Percentiles rank a stretch among this genome's conserved stretches.
Conservation (phyloP, 2,888 invertebrate species). For the Congeria kusceri region DNA sequence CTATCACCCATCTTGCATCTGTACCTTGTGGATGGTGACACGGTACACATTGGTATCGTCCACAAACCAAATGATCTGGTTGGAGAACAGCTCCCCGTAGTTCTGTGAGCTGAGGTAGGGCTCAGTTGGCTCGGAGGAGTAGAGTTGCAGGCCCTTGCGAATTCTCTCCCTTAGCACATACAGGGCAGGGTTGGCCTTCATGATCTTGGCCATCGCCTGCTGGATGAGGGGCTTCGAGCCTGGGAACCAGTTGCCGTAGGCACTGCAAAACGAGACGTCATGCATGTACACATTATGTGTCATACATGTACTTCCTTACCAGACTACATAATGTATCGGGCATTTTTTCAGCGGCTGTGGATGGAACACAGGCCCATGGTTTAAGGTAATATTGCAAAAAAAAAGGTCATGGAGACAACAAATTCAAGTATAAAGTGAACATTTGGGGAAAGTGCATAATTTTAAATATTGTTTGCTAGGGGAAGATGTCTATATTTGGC, state of each 20-base stretch:
- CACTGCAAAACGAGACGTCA: slow-evolving; percentile 87
- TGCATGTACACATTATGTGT: not conserved
- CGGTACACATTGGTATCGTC: slow-evolving; percentile 99
- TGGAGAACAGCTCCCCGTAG: slow-evolving; percentile 99
- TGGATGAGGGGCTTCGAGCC: slow-evolving; percentile 99
- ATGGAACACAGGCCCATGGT: no score
- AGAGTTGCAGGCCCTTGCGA: slow-evolving; percentile 98
- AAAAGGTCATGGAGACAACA: no score
- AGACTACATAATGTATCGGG: no score
- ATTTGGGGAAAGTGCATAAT: no score
- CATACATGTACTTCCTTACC: no score
- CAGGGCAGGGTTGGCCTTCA: slow-evolving; percentile 99
- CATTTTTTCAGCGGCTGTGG: no score
- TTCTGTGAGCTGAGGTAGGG: slow-evolving; percentile 99
- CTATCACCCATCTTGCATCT: slow-evolving; percentile 1
- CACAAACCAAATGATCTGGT: slow-evolving; percentile 99
- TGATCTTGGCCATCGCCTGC: slow-evolving; percentile 99
- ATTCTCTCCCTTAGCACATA: slow-evolving; percentile 99
- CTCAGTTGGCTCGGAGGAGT: slow-evolving; percentile 99
- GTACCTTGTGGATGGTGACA: slow-evolving; percentile 97
- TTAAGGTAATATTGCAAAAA: no score
- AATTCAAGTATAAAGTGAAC: no score
- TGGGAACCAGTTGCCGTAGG: slow-evolving; percentile 99
- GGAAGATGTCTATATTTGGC: no score
- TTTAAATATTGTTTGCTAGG: no score